These are phyloP conservation scores for Oxyura jamaicensis DNA, from an alignment of 2,113 vertebrate genomes.

Conservation along the genomic window DNA sequence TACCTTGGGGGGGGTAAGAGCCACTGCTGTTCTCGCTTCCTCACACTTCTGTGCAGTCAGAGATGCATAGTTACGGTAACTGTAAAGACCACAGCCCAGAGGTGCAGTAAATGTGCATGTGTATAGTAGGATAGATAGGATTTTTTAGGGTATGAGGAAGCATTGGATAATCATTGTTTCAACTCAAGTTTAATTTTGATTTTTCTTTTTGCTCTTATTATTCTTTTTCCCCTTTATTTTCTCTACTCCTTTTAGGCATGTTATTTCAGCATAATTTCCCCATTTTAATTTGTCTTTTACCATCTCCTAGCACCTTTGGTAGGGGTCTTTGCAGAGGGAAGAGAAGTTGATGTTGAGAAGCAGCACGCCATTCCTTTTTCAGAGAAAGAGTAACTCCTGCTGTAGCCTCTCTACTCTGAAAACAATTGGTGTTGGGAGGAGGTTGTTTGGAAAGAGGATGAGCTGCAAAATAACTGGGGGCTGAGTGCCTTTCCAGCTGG, in stretches of 20 bases:
- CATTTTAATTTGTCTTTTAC: background rate
- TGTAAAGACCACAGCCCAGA: background rate
- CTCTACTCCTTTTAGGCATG: background rate
- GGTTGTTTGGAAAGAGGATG: background rate
- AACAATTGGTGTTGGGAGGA: background rate
- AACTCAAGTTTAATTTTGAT: background rate
- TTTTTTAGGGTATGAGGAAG: background rate
- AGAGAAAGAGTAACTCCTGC: background rate
- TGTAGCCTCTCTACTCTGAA: background rate
- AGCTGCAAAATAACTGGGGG: background rate
- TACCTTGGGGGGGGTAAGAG: background rate
- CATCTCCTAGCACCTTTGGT: background rate
- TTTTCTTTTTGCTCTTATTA: background rate
- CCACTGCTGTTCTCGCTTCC: background rate
- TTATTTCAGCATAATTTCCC: background rate
- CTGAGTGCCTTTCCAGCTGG: background rate
- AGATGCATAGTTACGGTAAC: background rate
- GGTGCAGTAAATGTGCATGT: background rate
- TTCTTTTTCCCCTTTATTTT: background rate
- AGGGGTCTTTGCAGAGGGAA: background rate
- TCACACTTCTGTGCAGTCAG: background rate
- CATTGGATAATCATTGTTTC: background rate
- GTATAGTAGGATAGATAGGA: accelerated
- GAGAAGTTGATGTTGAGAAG: background rate
- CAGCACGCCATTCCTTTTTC: accelerated